Evolutionary conservation across 2,797 vertebrate species (phyloP).

Genomic region (Aulostomus chinensis): DNA sequence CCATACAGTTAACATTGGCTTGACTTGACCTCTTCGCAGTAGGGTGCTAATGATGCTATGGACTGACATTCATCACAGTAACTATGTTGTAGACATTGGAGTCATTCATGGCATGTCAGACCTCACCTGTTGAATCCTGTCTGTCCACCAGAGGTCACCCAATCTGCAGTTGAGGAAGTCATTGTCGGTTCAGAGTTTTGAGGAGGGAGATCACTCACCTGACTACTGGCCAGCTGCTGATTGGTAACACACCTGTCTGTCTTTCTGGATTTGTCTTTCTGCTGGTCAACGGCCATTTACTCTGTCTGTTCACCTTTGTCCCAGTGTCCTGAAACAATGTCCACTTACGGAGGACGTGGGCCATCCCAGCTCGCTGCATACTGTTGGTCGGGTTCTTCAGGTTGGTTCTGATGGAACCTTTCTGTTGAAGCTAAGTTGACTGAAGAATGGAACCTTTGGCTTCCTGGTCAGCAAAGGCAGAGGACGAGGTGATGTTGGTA

Average conservation of each 20-base stretch:
- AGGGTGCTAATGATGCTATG: too few species aligned
- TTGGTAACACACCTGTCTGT: conserved; percentile 20
- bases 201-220: conserved; percentile 71
- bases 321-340: conserved; percentile 59
- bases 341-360: conserved; percentile 87
- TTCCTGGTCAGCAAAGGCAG: conserved; percentile 85
- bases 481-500: conserved; percentile 84
- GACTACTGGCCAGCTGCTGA: conserved; percentile 74
- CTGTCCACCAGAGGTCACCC: conserved; percentile 80
- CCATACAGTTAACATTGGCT: too few species aligned
- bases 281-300: too few species aligned
- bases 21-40: too few species aligned
- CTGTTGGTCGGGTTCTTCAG: conserved; percentile 32
- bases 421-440: conserved; percentile 82
- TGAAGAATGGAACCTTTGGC: conserved; percentile 71
- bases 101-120: too few species aligned
- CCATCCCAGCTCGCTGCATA: conserved; percentile 68
- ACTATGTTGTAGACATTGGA: too few species aligned
- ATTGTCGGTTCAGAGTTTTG: conserved; percentile 80
- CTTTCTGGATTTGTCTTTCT: too few species aligned
- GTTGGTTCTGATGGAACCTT: conserved; percentile 82
- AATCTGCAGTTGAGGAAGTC: conserved; percentile 81
- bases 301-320: background rate
- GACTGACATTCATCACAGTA: too few species aligned
- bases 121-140: too few species aligned